Percentiles rank a stretch among this genome's conserved stretches.
These are phyloP conservation scores for Clusia tigrina DNA, from an alignment of 2,888 invertebrate species.

Conservation along the genomic window DNA sequence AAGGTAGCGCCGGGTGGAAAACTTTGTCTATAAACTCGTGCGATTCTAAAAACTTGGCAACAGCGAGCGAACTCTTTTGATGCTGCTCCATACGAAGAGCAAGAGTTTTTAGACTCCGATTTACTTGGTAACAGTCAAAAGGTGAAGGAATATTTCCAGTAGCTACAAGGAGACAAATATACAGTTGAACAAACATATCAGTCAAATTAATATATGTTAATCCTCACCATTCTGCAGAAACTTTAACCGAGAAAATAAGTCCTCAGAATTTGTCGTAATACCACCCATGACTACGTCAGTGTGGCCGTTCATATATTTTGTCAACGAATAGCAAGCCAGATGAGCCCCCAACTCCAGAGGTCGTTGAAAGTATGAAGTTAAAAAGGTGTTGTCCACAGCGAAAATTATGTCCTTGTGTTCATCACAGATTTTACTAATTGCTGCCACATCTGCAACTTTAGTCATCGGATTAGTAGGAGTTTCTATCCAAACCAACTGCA, in stretches of 20 bases:
- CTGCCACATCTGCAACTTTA: conserved; percentile 87
- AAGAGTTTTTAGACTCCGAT: conserved; percentile 92
- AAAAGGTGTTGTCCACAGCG: conserved; percentile 93
- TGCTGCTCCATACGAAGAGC: conserved; percentile 91
- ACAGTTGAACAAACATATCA: conserved; percentile 9
- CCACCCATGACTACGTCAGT: conserved; percentile 97
- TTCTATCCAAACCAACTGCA: conserved; percentile 89
- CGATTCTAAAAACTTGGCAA: conserved; percentile 82
- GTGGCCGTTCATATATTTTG: conserved; percentile 99
- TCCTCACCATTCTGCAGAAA: conserved; percentile 88
- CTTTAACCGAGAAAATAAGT: conserved; percentile 74
- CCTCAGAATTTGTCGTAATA: conserved; percentile 76
- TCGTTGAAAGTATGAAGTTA: conserved; percentile 88
- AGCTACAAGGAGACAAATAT: conserved; percentile 41
- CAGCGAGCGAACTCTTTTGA: conserved; percentile 76
- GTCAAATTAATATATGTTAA: not conserved
- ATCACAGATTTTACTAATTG: conserved; percentile 72
- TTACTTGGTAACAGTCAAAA: conserved; percentile 94
- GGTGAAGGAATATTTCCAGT: conserved; percentile 92
- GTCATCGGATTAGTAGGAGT: conserved; percentile 95
- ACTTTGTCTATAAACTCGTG: conserved; percentile 85
- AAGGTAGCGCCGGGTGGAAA: conserved; percentile 83
- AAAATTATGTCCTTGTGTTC: conserved; percentile 68
- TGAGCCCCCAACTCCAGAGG: conserved; percentile 93
- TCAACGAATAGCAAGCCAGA: conserved; percentile 88